phyloP scores from a whole-genome alignment of 2,888 invertebrate species.

The Subacronicta megacephala region DNA sequence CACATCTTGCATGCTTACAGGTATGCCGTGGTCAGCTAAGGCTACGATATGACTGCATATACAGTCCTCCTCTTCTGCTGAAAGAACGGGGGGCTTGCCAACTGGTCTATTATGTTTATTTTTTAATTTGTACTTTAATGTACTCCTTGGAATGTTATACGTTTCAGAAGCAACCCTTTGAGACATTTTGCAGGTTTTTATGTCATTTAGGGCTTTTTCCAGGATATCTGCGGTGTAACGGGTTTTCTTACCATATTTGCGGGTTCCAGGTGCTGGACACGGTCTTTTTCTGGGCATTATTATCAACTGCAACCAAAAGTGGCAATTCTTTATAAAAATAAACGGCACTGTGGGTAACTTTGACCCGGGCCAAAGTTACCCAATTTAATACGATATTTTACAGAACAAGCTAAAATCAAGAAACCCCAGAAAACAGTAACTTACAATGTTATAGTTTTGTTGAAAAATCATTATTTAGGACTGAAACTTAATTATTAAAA shows the following conservation, averaged over 20 bases:
- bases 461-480: no score
- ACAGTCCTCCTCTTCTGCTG: conserved; percentile 9
- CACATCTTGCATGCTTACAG: conserved; percentile 11
- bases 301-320: conserved; percentile 8
- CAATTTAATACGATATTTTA: no score
- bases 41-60: conserved; percentile 10
- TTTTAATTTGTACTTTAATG: conserved; percentile 19
- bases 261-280: conserved; percentile 6
- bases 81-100: conserved; percentile 12
- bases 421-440: no score
- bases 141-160: conserved; percentile 16
- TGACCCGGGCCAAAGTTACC: conserved; percentile 9
- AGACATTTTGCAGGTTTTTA: conserved; percentile 11
- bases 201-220: conserved; percentile 8
- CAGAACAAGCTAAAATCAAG: no score
- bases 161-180: conserved; percentile 9
- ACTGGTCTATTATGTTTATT: conserved; percentile 8
- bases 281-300: conserved; percentile 7
- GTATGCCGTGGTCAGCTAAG: conserved; percentile 11
- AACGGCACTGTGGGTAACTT: conserved; percentile 9
- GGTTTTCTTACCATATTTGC: conserved; percentile 12
- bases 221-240: conserved; percentile 8
- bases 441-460: no score
- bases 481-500: no score
- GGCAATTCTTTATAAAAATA: conserved; percentile 8